Evolutionary conservation across 2,113 vertebrate genomes (phyloP).

Genomic region (Isurus oxyrinchus): DNA sequence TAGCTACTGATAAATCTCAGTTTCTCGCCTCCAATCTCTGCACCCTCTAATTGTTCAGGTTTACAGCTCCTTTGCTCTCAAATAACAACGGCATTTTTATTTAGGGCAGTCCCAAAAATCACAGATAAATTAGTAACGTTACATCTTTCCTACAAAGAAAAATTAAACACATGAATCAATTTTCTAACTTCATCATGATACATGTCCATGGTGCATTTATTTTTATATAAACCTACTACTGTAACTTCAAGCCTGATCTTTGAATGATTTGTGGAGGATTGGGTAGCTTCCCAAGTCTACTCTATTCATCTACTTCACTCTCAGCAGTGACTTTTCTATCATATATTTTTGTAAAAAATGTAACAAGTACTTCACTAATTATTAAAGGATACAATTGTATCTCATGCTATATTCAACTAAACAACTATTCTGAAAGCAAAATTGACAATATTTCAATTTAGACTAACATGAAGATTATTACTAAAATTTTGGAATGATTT

Average conservation of each 20-base stretch:
- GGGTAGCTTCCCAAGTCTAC: background rate
- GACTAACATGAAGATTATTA: background rate
- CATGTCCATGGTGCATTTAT: background rate
- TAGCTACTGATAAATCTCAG: background rate
- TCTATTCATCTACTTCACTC: background rate
- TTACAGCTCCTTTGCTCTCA: background rate
- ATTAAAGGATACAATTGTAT: background rate
- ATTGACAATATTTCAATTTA: background rate
- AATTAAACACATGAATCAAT: background rate
- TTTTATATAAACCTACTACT: background rate
- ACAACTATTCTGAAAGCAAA: background rate
- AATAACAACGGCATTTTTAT: background rate
- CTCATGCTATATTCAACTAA: background rate
- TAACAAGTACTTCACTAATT: background rate
- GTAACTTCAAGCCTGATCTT: background rate
- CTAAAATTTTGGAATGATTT: background rate
- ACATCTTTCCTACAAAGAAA: background rate
- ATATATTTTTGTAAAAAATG: background rate
- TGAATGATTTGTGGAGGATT: background rate
- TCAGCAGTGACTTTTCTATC: background rate
- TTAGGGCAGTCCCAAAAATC: background rate
- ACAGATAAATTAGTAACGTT: background rate
- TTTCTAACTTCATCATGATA: background rate
- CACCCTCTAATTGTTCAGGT: background rate
- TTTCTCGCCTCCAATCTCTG: background rate